Conservation (phyloP, 2,888 invertebrate species). For the Drosophila pseudotalamancana region DNA sequence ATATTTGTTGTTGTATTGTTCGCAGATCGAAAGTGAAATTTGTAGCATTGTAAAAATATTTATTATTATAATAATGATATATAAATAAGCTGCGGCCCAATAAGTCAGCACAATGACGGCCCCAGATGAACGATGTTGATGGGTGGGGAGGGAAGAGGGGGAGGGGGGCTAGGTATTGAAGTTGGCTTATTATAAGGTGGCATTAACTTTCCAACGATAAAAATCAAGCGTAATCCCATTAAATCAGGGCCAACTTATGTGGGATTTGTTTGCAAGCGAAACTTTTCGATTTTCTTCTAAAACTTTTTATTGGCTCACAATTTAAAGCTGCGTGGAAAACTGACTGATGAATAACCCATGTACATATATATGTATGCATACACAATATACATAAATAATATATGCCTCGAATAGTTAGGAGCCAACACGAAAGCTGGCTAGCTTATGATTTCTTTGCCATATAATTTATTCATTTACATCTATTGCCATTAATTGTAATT, state of each 20-base stretch:
- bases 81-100: conserved; percentile 64
- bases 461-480: too few species aligned
- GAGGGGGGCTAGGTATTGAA: conserved; percentile 12
- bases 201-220: conserved; percentile 53
- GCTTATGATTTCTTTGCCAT: too few species aligned
- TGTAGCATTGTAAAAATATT: conserved; percentile 41
- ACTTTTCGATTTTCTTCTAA: conserved; percentile 38
- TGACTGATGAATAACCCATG: neutral
- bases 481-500: too few species aligned
- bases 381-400: too few species aligned
- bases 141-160: neutral
- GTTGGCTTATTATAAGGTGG: conserved; percentile 31
- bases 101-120: conserved; percentile 66
- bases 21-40: conserved; percentile 66
- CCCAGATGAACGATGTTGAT: conserved; percentile 5
- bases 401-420: too few species aligned
- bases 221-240: conserved; percentile 27
- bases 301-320: conserved; percentile 7
- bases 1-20: conserved; percentile 30
- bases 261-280: conserved; percentile 11
- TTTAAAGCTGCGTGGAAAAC: neutral
- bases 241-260: conserved; percentile 34
- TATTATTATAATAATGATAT: conserved; percentile 32
- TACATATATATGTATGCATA: neutral
- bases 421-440: too few species aligned